Evolutionary conservation across 2,797 vertebrate genomes (phyloP), one percentile per base, ranked within the genome.

Genomic region (Alauda arvensis): DNA sequence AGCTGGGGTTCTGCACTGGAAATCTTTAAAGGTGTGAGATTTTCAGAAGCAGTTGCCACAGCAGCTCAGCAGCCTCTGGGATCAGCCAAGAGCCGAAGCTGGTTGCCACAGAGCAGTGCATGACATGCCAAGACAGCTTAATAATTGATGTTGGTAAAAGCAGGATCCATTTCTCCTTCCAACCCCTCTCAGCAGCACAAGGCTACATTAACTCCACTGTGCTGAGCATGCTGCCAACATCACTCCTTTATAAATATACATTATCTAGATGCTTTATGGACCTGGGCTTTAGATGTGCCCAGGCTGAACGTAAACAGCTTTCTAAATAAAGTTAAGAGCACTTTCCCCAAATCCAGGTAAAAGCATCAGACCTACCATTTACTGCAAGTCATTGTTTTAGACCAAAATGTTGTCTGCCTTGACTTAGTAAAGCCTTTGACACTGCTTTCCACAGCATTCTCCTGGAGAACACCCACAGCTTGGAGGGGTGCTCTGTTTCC

Each of bases 91-190:
- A 90, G 65, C 71, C 4, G 3, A 29, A 86, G 62, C 65, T 8
- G 29, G 34, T 81, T 87, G 77, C 83, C 91, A 90, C 49, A 9
- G 46, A 60, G 34, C 52, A 23, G 31, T 1, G 28, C 19, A 25
- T 14, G 49, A 61, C 56, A 49, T 12, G 70, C 85, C 70, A 83
- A 82, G 65, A 52, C 28, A 86, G 42, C 55, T 93, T 74, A 91
- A 93, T 93, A 90, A 91, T 84, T 91, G 33, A 93, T 75, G 61
- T 4, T 34, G 59, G 85, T 89, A 93, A 94, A 86, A 89, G 87
- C 77, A 86, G 57, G 51, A 86, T 88, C 85, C 51, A 59, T 55
- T 88, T 84, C 91, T 91, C 33, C 0, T 65, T 48, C 85, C 15
- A 25, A 62, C 33, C 69, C 77, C 53, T 66, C 82, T 80, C 57